A percentile compares a stretch with the other conserved stretches of the same genome.
Conservation (phyloP, 2,888 invertebrate species). For the Lithosia quadra region DNA sequence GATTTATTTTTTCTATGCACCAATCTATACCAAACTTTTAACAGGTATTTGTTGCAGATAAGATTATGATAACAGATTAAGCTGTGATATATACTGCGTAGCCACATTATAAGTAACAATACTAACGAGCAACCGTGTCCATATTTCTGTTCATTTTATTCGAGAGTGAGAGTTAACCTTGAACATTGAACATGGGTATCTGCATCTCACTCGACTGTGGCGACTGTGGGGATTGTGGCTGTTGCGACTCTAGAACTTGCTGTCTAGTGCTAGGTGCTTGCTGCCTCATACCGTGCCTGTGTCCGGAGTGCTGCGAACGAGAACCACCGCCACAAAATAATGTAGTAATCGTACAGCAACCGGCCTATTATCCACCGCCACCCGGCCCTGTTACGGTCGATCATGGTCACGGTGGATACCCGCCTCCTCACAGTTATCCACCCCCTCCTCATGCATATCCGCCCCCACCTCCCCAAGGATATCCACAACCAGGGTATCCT, state of each 20-base stretch:
- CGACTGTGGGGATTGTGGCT: conserved; percentile 53
- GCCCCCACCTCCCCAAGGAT: too few relatives aligned
- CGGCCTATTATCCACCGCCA: neutral
- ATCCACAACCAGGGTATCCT: conserved; percentile 23
- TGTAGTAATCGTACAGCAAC: neutral
- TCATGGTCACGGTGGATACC: neutral
- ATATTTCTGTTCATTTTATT: neutral
- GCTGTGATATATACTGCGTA: conserved; percentile 9
- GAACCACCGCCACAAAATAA: conserved; percentile 28
- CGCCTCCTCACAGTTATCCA: neutral
- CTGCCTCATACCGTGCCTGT: conserved; percentile 60
- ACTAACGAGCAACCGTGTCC: neutral
- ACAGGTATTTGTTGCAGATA: conserved; percentile 5
- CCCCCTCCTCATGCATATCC: too few relatives aligned
- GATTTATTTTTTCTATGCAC: neutral
- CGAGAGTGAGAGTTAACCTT: neutral
- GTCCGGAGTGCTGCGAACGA: conserved; percentile 62
- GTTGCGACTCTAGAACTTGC: conserved; percentile 64
- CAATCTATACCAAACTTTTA: neutral
- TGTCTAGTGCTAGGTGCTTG: conserved; percentile 61
- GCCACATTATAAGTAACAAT: conserved; percentile 6
- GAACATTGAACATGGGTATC: conserved; percentile 12
- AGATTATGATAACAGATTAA: conserved; percentile 2
- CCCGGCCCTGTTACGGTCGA: neutral
- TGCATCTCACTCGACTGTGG: conserved; percentile 13